Conservation (phyloP, 2,113 vertebrate species). For the Pelecanoides urinatrix region DNA sequence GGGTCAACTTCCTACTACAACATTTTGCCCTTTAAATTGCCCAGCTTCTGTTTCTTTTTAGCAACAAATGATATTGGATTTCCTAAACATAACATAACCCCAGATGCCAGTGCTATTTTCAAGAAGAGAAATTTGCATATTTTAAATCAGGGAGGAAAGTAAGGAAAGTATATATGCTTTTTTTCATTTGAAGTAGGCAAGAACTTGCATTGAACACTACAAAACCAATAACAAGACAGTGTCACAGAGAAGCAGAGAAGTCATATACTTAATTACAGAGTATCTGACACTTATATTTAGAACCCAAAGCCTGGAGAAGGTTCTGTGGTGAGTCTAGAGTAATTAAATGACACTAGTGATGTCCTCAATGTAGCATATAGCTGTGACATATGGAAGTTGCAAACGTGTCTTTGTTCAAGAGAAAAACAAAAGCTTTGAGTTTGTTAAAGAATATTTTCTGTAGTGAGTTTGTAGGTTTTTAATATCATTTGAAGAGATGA, state of each 20-base stretch:
- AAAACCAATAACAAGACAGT: background rate
- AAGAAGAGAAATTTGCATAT: background rate
- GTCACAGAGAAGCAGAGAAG: background rate
- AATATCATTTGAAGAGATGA: background rate
- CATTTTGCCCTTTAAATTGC: background rate
- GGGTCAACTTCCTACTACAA: background rate
- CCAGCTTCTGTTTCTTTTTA: background rate
- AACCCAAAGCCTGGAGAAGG: background rate
- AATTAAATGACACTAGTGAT: slow-evolving; percentile 20
- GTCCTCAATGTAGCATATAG: background rate
- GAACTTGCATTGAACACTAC: background rate
- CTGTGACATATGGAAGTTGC: background rate
- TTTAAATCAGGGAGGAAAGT: background rate
- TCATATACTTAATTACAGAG: background rate
- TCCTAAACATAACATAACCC: background rate
- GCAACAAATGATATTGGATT: background rate
- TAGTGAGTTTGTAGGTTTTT: background rate
- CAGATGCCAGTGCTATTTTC: background rate
- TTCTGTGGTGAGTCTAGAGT: background rate
- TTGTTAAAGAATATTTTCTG: background rate
- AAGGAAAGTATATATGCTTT: background rate
- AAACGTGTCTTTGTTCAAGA: background rate
- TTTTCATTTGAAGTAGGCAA: background rate
- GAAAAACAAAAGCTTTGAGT: background rate
- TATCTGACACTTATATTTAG: background rate